phyloP scores from a whole-genome alignment of 2,113 vertebrate species.

The Melanocharis versteri region DNA sequence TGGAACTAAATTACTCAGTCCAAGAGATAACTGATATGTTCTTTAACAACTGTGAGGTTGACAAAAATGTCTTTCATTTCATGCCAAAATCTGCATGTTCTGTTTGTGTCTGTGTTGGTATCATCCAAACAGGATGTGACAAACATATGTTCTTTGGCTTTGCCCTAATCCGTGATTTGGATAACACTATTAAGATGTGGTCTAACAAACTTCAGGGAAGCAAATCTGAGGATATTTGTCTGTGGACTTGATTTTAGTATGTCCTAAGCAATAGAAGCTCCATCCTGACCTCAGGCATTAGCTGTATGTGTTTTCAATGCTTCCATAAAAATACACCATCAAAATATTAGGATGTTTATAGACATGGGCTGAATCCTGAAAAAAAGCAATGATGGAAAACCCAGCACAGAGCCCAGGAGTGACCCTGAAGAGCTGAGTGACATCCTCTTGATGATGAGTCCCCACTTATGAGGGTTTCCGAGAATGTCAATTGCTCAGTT shows the following conservation, averaged over 20 bases:
- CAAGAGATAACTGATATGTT: not conserved
- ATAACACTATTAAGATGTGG: not conserved
- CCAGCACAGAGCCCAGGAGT: not conserved
- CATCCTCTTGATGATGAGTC: not conserved
- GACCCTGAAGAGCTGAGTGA: not conserved
- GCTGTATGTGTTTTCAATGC: not conserved
- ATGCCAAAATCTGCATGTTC: slow-evolving; percentile 14
- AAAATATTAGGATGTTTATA: not conserved
- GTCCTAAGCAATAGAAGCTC: not conserved
- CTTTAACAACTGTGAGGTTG: not conserved
- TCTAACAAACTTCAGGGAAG: not conserved
- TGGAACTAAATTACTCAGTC: not conserved
- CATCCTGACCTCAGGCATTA: not conserved
- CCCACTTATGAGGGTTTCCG: not conserved
- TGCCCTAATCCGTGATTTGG: not conserved
- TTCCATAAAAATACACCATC: not conserved
- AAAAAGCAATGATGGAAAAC: not conserved
- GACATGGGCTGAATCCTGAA: not conserved
- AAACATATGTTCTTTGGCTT: slow-evolving; percentile 32
- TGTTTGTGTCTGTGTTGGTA: not conserved
- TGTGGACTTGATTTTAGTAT: not conserved
- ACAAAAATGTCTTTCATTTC: not conserved
- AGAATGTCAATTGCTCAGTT: not conserved
- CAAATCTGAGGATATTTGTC: not conserved
- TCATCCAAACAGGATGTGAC: slow-evolving; percentile 26